These are phyloP conservation scores for Ophioderma brevispina DNA, from an alignment of 35 echinoderm and acorn worm genomes.

Conservation along the genomic window DNA sequence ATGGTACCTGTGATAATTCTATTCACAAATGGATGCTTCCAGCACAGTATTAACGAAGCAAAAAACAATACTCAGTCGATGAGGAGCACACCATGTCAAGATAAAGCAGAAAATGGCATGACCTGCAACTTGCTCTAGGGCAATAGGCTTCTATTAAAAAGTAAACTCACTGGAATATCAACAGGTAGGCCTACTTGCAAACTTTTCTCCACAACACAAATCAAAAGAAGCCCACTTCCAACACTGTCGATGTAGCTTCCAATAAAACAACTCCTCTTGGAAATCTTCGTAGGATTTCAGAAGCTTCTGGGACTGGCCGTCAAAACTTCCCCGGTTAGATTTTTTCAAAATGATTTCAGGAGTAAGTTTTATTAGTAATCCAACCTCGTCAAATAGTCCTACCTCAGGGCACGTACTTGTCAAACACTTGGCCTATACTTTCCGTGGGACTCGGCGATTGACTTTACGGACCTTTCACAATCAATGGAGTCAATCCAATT, in stretches of 20 bases:
- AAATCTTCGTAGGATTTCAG: neutral
- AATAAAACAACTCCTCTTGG: neutral
- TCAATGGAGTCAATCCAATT: neutral
- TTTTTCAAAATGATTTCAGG: neutral
- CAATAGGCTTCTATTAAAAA: neutral
- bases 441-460: neutral
- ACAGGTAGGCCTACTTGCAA: neutral
- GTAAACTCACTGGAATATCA: neutral
- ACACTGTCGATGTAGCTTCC: no score
- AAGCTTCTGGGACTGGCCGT: neutral
- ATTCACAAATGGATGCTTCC: neutral
- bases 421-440: neutral
- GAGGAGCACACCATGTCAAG: no score
- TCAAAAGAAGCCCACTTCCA: no score
- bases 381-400: neutral
- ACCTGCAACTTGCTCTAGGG: no score
- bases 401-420: neutral
- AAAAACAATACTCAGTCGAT: no score
- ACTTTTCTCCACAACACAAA: no score
- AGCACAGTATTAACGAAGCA: no score
- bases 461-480: conserved; percentile 4
- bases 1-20: neutral
- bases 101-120: no score
- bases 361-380: neutral
- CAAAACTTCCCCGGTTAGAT: neutral